Evolutionary conservation across 2,113 vertebrate genomes (phyloP).

Genomic region (Semnopithecus entellus): DNA sequence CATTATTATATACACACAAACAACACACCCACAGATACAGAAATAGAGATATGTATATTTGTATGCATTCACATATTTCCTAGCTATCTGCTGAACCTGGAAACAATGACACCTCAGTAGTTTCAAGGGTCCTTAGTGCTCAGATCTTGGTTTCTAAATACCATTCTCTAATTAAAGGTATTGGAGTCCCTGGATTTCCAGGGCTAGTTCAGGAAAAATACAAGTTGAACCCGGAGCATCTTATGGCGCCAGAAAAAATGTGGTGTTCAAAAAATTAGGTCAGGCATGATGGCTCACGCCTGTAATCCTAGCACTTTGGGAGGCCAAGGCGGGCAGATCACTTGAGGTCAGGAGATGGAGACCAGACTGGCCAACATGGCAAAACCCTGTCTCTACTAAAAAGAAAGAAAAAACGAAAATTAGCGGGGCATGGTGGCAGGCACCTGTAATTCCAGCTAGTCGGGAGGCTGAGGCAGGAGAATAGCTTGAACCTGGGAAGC

Average conservation of each 20-base stretch:
- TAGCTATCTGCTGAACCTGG: neutral
- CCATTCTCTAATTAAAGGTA: neutral
- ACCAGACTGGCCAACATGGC: too few species aligned
- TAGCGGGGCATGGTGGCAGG: too few species aligned
- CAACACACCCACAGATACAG: neutral
- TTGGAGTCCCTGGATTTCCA: neutral
- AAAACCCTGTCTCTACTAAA: too few species aligned
- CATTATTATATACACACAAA: neutral
- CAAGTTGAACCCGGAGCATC: neutral
- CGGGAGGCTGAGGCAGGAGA: too few species aligned
- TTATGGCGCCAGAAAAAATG: too few species aligned
- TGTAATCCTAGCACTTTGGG: neutral
- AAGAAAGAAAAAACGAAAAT: too few species aligned
- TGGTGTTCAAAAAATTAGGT: too few species aligned
- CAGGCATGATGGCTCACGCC: too few species aligned
- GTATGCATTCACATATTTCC: neutral
- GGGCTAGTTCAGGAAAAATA: neutral
- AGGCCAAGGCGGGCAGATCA: neutral
- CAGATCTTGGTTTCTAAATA: neutral
- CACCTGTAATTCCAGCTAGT: too few species aligned
- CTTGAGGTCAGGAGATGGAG: neutral
- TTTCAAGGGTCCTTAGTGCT: neutral
- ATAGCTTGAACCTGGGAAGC: too few species aligned
- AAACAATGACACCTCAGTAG: neutral
- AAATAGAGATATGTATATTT: neutral